Percentiles rank a stretch among this genome's conserved stretches.
Evolutionary conservation across 2,113 vertebrate genomes (phyloP).

Genomic region (Anarhynchus alexandrinus): DNA sequence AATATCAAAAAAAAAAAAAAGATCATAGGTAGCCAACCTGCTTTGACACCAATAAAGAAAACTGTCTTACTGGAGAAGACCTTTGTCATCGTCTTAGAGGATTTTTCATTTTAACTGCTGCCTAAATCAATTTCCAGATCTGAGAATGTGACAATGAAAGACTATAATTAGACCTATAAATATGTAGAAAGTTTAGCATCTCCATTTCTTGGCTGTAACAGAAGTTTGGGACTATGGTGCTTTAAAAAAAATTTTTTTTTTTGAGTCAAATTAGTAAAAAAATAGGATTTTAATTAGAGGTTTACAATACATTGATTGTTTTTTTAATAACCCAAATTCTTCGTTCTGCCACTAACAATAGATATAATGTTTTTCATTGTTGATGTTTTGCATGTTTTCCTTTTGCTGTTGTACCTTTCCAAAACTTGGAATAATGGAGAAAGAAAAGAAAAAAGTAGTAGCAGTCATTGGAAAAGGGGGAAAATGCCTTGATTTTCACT

Average conservation of each 20-base stretch:
- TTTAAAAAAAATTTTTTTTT: neutral
- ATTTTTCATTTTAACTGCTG: neutral
- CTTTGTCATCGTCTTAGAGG: neutral
- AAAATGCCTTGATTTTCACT: neutral
- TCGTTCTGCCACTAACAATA: neutral
- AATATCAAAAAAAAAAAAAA: neutral
- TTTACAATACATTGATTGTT: neutral
- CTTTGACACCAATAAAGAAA: neutral
- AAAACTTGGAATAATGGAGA: neutral
- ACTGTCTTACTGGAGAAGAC: neutral
- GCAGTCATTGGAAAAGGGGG: neutral
- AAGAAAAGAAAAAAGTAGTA: neutral
- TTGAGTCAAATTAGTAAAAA: neutral
- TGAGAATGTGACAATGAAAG: neutral
- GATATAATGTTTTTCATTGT: neutral
- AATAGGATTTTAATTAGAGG: neutral
- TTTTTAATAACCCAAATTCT: neutral
- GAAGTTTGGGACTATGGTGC: neutral
- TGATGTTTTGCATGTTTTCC: neutral
- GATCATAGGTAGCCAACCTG: neutral
- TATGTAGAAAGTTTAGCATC: neutral
- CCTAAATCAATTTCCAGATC: neutral
- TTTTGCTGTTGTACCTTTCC: neutral
- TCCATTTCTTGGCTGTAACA: neutral
- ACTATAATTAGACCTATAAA: neutral